These are phyloP conservation scores for Noturus placidus DNA, from an alignment of 2,113 vertebrate genomes.

Conservation along the genomic window DNA sequence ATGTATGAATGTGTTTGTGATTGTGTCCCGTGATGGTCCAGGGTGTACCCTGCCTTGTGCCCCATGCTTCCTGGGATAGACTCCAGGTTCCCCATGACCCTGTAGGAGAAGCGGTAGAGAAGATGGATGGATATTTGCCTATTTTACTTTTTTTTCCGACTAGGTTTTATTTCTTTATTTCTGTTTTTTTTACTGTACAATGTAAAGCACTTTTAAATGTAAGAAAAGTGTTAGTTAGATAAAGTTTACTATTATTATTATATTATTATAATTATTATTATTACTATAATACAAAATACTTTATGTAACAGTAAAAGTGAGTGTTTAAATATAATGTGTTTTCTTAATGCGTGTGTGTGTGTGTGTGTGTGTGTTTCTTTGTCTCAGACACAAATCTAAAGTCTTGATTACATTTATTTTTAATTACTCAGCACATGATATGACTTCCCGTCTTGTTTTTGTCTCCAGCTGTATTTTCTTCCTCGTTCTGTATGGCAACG, in stretches of 20 bases:
- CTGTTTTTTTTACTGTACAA: neutral
- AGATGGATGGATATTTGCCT: too few species aligned
- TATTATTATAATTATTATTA: too few species aligned
- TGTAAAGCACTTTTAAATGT: neutral
- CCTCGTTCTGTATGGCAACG: constrained; percentile 35
- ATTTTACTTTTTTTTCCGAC: neutral
- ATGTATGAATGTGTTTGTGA: too few species aligned
- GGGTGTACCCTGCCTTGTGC: too few species aligned
- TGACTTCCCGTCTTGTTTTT: neutral
- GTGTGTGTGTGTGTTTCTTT: neutral
- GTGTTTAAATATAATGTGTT: neutral
- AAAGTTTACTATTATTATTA: too few species aligned
- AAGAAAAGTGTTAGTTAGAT: too few species aligned
- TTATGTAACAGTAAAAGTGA: too few species aligned
- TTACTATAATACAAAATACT: too few species aligned
- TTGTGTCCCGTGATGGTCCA: too few species aligned
- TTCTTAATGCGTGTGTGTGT: neutral
- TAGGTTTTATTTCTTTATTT: neutral
- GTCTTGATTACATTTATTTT: neutral
- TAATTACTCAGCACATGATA: neutral
- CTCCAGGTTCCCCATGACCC: too few species aligned
- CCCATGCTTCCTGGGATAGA: too few species aligned
- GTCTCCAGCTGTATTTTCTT: constrained; percentile 28
- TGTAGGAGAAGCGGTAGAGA: too few species aligned
- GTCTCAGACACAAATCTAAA: neutral